These are phyloP conservation scores for Archips crataeganus DNA, from an alignment of 2,888 invertebrate genomes.

Conservation along the genomic window DNA sequence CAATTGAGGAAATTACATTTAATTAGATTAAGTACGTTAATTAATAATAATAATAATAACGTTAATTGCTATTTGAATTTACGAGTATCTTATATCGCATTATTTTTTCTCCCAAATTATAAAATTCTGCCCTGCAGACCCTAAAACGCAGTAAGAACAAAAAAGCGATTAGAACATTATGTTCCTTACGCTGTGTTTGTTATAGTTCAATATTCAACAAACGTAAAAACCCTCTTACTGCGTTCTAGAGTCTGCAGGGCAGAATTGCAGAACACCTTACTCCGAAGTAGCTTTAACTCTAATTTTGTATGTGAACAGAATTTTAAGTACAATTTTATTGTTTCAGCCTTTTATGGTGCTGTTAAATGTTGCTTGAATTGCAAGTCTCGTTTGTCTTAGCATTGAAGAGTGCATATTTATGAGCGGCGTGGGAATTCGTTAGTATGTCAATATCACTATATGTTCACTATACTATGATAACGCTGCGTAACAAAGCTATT, in stretches of 20 bases:
- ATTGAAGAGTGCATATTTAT: slow-evolving; percentile 41
- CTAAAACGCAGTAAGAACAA: too few relatives aligned
- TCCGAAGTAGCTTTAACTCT: slow-evolving; percentile 1
- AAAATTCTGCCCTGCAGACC: too few relatives aligned
- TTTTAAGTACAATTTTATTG: slow-evolving; percentile 26
- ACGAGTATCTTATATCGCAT: not conserved
- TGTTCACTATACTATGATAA: slow-evolving; percentile 9
- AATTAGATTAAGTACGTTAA: not conserved
- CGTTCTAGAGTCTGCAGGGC: too few relatives aligned
- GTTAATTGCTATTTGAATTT: not conserved
- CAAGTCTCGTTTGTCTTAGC: slow-evolving; percentile 32
- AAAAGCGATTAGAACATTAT: too few relatives aligned
- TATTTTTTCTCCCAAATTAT: not conserved
- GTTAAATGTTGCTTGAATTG: slow-evolving; percentile 37
- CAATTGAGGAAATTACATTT: not conserved
- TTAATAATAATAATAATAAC: too few relatives aligned
- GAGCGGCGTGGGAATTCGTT: slow-evolving; percentile 37
- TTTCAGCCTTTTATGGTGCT: slow-evolving; percentile 30
- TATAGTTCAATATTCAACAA: too few relatives aligned
- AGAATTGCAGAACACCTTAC: slow-evolving; percentile 9
- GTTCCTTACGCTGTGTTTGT: too few relatives aligned
- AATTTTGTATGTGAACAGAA: slow-evolving; percentile 30
- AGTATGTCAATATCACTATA: slow-evolving; percentile 39
- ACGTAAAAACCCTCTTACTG: too few relatives aligned
- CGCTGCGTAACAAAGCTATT: slow-evolving; percentile 4